Percentiles rank a stretch among this genome's conserved stretches.
Conservation (phyloP, 2,113 vertebrate species). For the Sinocyclocheilus anophthalmus region DNA sequence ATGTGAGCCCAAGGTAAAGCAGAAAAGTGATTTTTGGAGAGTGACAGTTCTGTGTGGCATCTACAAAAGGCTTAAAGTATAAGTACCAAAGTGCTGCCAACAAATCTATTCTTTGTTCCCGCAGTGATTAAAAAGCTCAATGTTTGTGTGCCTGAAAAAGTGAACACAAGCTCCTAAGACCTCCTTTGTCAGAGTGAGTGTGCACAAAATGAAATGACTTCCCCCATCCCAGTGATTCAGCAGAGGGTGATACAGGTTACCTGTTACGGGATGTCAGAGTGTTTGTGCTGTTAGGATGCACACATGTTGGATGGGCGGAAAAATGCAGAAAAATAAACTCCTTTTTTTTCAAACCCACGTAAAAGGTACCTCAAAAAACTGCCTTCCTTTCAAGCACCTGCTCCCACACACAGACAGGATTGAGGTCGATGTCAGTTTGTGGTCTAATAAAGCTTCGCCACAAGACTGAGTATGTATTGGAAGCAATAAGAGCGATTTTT, state of each 20-base stretch:
- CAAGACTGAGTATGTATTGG: constrained; percentile 42
- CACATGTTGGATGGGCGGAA: background rate
- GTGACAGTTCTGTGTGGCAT: constrained; percentile 45
- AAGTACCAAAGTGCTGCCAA: constrained; percentile 42
- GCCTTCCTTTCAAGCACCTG: constrained; percentile 38
- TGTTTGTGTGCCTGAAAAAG: constrained; percentile 35
- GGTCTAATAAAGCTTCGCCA: constrained; percentile 74
- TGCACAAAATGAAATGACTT: constrained; percentile 18
- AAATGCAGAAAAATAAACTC: constrained; percentile 16
- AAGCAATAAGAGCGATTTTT: constrained; percentile 55
- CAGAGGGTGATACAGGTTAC: background rate
- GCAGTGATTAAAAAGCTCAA: constrained; percentile 46
- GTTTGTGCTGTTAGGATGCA: constrained; percentile 1
- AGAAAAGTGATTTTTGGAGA: constrained; percentile 27
- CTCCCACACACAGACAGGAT: constrained; percentile 52
- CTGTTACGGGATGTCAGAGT: background rate
- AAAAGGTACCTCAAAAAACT: constrained; percentile 16
- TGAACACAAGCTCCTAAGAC: constrained; percentile 30
- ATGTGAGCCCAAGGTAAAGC: constrained; percentile 1
- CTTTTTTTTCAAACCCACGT: background rate
- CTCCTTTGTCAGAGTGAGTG: constrained; percentile 43
- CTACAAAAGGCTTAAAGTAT: constrained; percentile 52
- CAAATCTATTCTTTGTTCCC: constrained; percentile 59
- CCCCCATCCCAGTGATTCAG: constrained; percentile 5
- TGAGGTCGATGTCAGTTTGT: constrained; percentile 80